Evolutionary conservation across 1,140 invertebrate species (phyloP).

Genomic region (Anoplolepis gracilipes): DNA sequence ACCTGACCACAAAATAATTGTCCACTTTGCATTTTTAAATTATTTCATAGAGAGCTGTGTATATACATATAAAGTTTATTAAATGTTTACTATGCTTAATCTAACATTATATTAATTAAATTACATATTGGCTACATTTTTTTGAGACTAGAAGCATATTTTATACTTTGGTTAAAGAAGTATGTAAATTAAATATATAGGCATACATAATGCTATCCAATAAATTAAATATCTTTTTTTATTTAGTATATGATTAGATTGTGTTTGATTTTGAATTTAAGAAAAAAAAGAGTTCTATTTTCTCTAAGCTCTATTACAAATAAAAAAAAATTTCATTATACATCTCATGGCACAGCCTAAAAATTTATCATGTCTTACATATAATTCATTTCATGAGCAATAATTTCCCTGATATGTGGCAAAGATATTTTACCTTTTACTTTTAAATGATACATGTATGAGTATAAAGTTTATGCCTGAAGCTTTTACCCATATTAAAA

Average conservation of each 20-base stretch:
- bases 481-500: constrained; percentile 16
- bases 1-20: constrained; percentile 22
- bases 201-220: not conserved
- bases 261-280: constrained; percentile 4
- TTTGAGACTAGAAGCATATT: constrained; percentile 55
- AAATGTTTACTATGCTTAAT: constrained; percentile 22
- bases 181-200: constrained; percentile 21
- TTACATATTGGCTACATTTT: not conserved
- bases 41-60: constrained; percentile 35
- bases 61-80: constrained; percentile 2
- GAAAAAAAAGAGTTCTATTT: not conserved
- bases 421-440: constrained; percentile 22
- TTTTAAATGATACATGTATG: constrained; percentile 8
- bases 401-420: not conserved
- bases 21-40: constrained; percentile 14
- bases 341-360: constrained; percentile 6
- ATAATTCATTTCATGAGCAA: constrained; percentile 10
- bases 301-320: not conserved
- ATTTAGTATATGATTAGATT: constrained; percentile 13
- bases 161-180: constrained; percentile 53
- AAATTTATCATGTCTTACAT: constrained; percentile 10
- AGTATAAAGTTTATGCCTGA: constrained; percentile 29
- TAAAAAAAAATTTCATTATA: not conserved
- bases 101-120: not conserved
- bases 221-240: not conserved